These are phyloP conservation scores for Luidia sarsii DNA, from an alignment of 53 echinoderm and acorn worm genomes.

Conservation along the genomic window DNA sequence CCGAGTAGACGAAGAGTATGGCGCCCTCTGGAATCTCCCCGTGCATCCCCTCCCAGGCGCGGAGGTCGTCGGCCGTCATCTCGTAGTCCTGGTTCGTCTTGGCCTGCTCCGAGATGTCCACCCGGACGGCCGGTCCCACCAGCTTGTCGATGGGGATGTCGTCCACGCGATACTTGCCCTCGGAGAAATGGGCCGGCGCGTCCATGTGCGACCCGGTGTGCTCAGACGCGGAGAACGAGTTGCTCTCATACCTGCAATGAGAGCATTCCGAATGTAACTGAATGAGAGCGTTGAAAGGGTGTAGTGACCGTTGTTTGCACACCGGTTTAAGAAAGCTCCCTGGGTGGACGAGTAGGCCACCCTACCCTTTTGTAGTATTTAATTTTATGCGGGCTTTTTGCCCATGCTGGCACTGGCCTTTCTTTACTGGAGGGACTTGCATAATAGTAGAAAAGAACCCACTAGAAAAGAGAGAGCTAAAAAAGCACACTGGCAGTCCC, in stretches of 20 bases:
- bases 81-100: not conserved
- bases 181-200: constrained; percentile 26
- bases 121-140: constrained; percentile 18
- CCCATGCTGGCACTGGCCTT: no score
- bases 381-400: no score
- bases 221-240: constrained; percentile 1
- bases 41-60: constrained; percentile 26
- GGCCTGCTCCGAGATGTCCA: constrained; percentile 38
- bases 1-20: constrained; percentile 23
- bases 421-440: no score
- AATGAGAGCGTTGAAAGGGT: no score
- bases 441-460: no score
- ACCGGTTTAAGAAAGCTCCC: no score
- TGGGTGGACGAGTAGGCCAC: no score
- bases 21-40: constrained; percentile 35
- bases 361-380: no score
- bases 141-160: constrained; percentile 11
- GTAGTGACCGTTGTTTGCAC: no score
- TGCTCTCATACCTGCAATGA: constrained; percentile 25
- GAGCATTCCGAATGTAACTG: not conserved
- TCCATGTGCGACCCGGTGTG: constrained; percentile 32
- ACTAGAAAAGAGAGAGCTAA: no score
- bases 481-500: no score
- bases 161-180: constrained; percentile 9
- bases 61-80: constrained; percentile 26